Conservation (phyloP, 2,888 invertebrate genomes). For the Drosophila fungiperda region DNA sequence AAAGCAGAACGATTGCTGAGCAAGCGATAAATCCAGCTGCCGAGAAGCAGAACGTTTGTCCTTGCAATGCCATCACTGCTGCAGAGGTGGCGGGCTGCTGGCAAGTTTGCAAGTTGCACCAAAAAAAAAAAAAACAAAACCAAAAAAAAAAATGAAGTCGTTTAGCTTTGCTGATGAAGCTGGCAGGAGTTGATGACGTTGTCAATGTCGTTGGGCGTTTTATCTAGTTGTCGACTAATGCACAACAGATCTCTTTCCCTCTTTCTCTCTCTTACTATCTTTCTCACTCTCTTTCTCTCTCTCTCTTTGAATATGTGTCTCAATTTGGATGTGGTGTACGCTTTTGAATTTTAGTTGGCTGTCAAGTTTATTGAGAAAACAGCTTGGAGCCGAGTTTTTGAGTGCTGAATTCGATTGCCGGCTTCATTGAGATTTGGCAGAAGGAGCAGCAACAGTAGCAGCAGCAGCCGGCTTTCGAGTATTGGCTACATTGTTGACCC, state of each 20-base stretch:
- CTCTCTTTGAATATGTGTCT: background rate
- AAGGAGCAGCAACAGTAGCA: slow-evolving; percentile 13
- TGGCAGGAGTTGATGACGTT: slow-evolving; percentile 44
- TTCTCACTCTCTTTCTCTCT: background rate
- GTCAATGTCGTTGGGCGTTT: slow-evolving; percentile 46
- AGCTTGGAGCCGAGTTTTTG: slow-evolving; percentile 34
- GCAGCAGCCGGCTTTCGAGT: slow-evolving; percentile 27
- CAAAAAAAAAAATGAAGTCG: slow-evolving; percentile 11
- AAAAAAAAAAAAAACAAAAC: slow-evolving; percentile 2
- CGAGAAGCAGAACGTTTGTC: slow-evolving; percentile 73
- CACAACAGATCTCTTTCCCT: slow-evolving; percentile 35
- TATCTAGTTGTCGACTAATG: slow-evolving; percentile 44
- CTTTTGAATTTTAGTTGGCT: slow-evolving; percentile 10
- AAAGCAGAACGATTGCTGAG: slow-evolving; percentile 85
- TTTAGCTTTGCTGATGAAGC: slow-evolving; percentile 31
- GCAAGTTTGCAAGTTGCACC: background rate
- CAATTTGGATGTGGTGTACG: background rate
- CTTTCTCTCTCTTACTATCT: background rate
- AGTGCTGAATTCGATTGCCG: slow-evolving; percentile 43
- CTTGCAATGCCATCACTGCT: slow-evolving; percentile 64
- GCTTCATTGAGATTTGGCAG: slow-evolving; percentile 38
- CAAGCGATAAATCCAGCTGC: slow-evolving; percentile 85
- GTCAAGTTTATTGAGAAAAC: slow-evolving; percentile 49
- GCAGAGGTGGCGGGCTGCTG: background rate
- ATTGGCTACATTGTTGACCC: slow-evolving; percentile 41